phyloP scores from a whole-genome alignment of 2,888 invertebrate species.

The Ypsolopha sequella region DNA sequence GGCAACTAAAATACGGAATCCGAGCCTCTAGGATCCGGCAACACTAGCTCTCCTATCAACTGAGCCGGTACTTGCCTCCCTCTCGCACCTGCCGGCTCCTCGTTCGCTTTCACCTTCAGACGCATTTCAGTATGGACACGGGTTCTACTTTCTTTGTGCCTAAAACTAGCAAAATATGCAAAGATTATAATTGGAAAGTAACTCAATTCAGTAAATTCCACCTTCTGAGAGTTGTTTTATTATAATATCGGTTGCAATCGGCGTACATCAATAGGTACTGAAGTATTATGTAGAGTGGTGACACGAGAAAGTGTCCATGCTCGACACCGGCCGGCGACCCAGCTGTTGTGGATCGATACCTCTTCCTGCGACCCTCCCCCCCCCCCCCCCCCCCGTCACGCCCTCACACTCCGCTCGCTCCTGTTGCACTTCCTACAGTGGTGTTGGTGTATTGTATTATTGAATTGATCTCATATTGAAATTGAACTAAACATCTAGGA shows the following conservation, averaged over 20 bases:
- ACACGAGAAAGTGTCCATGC: background rate
- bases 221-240: no score
- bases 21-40: no score
- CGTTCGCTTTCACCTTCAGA: slow-evolving; percentile 5
- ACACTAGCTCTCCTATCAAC: background rate
- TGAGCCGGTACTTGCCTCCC: slow-evolving; percentile 7
- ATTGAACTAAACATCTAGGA: no score
- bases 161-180: background rate
- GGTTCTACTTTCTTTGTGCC: slow-evolving; percentile 3
- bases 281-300: background rate
- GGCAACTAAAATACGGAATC: no score
- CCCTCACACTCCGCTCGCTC: no score
- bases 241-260: background rate
- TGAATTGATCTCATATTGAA: no score
- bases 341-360: slow-evolving; percentile 19
- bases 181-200: no score
- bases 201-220: no score
- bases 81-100: slow-evolving; percentile 2
- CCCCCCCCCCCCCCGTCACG: slow-evolving; percentile 5
- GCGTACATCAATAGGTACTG: background rate
- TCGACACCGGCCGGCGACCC: slow-evolving; percentile 7
- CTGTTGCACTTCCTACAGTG: no score
- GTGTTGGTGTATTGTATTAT: no score
- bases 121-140: background rate
- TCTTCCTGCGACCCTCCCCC: slow-evolving; percentile 3